Conservation (phyloP, 2,888 invertebrate species). For the Linyphia triangularis region DNA sequence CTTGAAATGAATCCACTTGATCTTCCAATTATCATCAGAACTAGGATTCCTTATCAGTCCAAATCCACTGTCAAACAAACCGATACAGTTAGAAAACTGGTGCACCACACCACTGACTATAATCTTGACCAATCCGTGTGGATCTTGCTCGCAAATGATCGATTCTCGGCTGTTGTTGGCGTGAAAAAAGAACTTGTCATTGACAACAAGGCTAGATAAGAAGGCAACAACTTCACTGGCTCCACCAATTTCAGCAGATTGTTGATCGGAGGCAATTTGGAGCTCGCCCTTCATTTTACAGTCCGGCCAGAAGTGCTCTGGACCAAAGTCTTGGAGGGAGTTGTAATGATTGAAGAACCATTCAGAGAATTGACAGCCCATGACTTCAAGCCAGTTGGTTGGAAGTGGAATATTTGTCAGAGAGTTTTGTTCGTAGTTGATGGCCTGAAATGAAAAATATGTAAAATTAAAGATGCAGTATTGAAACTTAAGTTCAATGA, state of each 20-base stretch:
- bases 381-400: background rate
- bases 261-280: background rate
- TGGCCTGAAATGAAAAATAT: background rate
- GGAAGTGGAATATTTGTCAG: background rate
- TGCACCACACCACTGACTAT: conserved; percentile 53
- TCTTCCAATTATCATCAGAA: conserved; percentile 53
- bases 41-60: conserved; percentile 55
- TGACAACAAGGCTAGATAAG: conserved; percentile 16
- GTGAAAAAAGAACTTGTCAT: conserved; percentile 49
- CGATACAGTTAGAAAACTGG: conserved; percentile 45
- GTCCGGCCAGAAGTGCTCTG: conserved; percentile 64
- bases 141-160: conserved; percentile 32
- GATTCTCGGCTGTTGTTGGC: conserved; percentile 25
- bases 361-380: conserved; percentile 48
- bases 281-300: conserved; percentile 35
- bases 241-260: background rate
- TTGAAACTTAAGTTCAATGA: background rate
- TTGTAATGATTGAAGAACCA: conserved; percentile 62
- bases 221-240: conserved; percentile 14
- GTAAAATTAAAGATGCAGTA: background rate
- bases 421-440: background rate
- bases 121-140: conserved; percentile 60
- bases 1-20: conserved; percentile 41
- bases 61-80: conserved; percentile 56
- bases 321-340: conserved; percentile 35